These are phyloP conservation scores for Chrysomallon squamiferum DNA, from an alignment of 1,140 invertebrate species.

Conservation along the genomic window DNA sequence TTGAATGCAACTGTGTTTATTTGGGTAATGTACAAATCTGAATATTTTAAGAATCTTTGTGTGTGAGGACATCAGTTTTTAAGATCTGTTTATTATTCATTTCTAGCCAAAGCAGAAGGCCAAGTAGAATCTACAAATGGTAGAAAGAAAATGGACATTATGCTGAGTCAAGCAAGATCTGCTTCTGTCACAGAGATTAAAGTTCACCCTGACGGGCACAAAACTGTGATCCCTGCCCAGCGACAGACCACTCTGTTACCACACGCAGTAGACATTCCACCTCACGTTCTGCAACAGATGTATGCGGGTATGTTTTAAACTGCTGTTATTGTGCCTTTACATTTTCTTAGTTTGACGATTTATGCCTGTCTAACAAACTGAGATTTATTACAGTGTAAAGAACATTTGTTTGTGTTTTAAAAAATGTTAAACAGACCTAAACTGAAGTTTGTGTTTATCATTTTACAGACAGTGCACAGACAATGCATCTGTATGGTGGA, in stretches of 20 bases:
- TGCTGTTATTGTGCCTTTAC: no score
- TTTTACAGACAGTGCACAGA: slow-evolving; percentile 43
- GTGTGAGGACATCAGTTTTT: not conserved
- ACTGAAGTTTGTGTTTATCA: no score
- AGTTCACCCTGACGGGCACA: not conserved
- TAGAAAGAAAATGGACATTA: no score
- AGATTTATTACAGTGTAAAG: no score
- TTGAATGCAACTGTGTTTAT: not conserved
- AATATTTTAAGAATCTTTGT: not conserved
- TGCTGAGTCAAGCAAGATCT: no score
- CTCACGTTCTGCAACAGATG: slow-evolving; percentile 2
- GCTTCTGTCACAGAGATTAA: no score
- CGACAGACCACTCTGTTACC: not conserved
- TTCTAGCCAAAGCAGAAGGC: no score
- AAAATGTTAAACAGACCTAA: no score
- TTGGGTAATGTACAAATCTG: not conserved
- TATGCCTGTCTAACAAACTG: no score
- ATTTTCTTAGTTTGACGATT: no score
- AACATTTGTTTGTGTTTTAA: no score
- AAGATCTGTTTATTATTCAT: not conserved
- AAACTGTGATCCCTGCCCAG: not conserved
- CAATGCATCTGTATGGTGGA: slow-evolving; percentile 55
- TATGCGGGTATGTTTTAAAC: slow-evolving; percentile 2
- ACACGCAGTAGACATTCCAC: not conserved
- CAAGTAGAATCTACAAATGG: no score